Conservation (phyloP, 2,888 invertebrate species). For the Ectropis crepuscularia region DNA sequence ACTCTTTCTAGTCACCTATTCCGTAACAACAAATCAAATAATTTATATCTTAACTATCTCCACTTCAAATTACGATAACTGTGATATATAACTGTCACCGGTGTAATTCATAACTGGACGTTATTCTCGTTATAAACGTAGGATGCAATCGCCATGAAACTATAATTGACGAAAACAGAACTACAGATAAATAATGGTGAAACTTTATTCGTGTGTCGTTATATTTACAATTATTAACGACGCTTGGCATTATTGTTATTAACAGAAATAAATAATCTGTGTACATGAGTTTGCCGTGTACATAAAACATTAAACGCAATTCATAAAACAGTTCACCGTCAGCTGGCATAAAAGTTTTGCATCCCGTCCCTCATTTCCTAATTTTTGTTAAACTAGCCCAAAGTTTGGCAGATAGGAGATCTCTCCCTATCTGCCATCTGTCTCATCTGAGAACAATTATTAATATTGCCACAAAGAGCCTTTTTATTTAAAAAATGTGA, state of each 20-base stretch:
- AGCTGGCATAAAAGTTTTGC: no score
- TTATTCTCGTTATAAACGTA: conserved; percentile 7
- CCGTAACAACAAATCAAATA: conserved; percentile 3
- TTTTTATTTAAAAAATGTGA: no score
- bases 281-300: no score
- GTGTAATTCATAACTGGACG: background rate
- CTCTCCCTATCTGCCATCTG: no score
- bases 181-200: background rate
- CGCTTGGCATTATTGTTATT: no score
- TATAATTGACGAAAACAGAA: conserved; percentile 9
- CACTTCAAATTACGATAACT: background rate
- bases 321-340: no score
- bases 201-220: conserved; percentile 17
- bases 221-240: background rate
- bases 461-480: no score
- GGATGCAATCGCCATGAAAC: background rate
- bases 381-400: no score
- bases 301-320: no score
- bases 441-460: no score
- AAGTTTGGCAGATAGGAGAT: no score
- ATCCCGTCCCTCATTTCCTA: no score
- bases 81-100: background rate
- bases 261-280: background rate
- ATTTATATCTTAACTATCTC: conserved; percentile 7
- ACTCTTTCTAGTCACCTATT: conserved; percentile 1